Base-by-base conservation (phyloP, 2,113 vertebrate species). In the Mungos mungo region DNA sequence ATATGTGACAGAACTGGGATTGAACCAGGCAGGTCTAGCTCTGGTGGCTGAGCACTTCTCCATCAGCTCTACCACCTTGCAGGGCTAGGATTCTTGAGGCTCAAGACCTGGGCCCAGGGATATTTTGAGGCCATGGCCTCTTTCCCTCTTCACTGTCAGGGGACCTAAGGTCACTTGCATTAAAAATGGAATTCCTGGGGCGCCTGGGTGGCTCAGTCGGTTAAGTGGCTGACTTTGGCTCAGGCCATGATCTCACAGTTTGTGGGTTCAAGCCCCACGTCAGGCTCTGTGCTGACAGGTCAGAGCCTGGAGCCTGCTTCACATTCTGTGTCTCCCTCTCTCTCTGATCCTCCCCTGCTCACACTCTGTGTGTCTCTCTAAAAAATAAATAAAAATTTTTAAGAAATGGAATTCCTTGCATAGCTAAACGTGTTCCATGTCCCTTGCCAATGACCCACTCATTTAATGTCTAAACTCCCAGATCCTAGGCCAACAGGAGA, bases 401-500 rank as follows among this genome's bases (percentile, higher is more conserved):
- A 66, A 18, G 45, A 93, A 89, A 54, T n/a, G 63, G 31, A 88
- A 82, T 84, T 77, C 45, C 31, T 90, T 38, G 74, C 52, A 87
- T 41, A 93, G 38, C 33, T 90, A 66, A 77, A 86, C 23, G 7
- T 65, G 15, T 76, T 79, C 60, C 60, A 72, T 50, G 87, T 68
- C 57, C 33, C 47, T 81, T 88, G 14, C 57, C 82, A 81, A 89
- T 65, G 50, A 95, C 57, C 54, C 74, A 52, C 31, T 85, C 14
- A 31, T 66, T 76, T 60, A 90, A 81, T 81, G 15, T 88, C 60
- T 95, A 76, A 80, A 57, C 82, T 93, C 86, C 19, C 66, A 95
- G 71, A 41, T 38, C 35, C 83, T 25, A 79, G 25, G 31, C 76
- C 68, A 88, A 12, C 23, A 45, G 68, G 66, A 96, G 69, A 97